phyloP scores from a whole-genome alignment of 2,888 invertebrate species.

The Carabus problematicus region DNA sequence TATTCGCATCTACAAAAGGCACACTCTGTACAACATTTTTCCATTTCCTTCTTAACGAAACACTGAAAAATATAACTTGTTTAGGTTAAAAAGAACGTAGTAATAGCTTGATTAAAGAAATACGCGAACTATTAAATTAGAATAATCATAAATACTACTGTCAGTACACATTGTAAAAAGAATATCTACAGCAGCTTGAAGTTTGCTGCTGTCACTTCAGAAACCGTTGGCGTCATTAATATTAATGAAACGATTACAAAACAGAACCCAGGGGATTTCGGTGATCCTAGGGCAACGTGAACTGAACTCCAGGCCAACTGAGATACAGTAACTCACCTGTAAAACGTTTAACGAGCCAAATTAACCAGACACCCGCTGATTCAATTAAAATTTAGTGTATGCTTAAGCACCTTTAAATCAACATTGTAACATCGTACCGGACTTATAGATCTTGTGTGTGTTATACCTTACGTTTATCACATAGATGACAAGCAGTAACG shows the following conservation, averaged over 20 bases:
- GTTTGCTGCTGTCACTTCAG: conserved; percentile 13
- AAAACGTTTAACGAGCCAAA: conserved; percentile 40
- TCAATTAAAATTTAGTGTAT: conserved; percentile 42
- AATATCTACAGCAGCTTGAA: not conserved
- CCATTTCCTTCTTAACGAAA: conserved; percentile 27
- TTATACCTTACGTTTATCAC: too few relatives aligned
- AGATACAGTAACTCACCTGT: conserved; percentile 39
- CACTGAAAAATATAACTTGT: conserved; percentile 19
- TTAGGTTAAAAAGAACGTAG: not conserved
- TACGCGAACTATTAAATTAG: too few relatives aligned
- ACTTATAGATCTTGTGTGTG: conserved; percentile 14
- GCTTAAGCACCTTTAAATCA: conserved; percentile 35
- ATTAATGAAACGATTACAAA: conserved; percentile 42
- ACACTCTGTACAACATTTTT: conserved; percentile 14
- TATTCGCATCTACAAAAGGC: too few relatives aligned
- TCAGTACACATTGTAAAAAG: not conserved
- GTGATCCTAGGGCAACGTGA: conserved; percentile 15
- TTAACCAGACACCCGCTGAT: conserved; percentile 41
- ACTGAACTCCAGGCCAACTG: not conserved
- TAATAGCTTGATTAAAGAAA: too few relatives aligned
- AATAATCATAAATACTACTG: too few relatives aligned
- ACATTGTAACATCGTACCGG: conserved; percentile 8
- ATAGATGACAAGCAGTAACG: conserved; percentile 12
- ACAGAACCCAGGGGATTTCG: conserved; percentile 25
- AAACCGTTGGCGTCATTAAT: conserved; percentile 34